A percentile compares a stretch with the other conserved stretches of the same genome.
phyloP scores from a whole-genome alignment of 37 sponge, comb jelly and placozoan genomes.

The Mnemiopsis leidyi region DNA sequence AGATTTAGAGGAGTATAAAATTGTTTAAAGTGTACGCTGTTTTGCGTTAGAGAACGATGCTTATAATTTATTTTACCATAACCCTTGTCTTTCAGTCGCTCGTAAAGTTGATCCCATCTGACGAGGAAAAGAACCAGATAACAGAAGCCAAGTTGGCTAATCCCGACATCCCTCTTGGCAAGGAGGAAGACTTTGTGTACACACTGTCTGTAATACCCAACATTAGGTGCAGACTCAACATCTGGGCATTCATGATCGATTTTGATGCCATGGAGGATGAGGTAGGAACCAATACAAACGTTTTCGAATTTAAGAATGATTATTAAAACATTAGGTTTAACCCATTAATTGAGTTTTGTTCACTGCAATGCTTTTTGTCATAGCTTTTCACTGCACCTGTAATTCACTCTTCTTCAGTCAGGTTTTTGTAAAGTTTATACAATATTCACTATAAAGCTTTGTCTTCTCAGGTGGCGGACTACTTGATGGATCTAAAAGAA shows the following conservation, averaged over 20 bases:
- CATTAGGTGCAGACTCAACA: constrained; percentile 77
- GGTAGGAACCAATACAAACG: neutral
- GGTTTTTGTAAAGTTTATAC: no score
- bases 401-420: no score
- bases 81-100: constrained; percentile 70
- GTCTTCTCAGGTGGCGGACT: constrained; percentile 79
- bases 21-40: no score
- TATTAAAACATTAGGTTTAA: no score
- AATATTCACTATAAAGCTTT: no score
- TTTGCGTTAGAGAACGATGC: no score
- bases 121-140: constrained; percentile 77
- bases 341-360: no score
- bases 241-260: constrained; percentile 84
- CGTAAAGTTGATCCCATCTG: constrained; percentile 76
- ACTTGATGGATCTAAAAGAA: constrained; percentile 87
- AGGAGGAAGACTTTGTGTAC: constrained; percentile 87
- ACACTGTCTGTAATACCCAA: constrained; percentile 86
- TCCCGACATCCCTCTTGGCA: constrained; percentile 81
- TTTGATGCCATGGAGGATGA: constrained; percentile 82
- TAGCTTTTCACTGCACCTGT: neutral
- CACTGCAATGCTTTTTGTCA: neutral
- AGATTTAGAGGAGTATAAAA: no score
- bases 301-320: neutral
- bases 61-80: no score
- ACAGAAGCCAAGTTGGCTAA: constrained; percentile 72